Evolutionary conservation across 2,113 vertebrate genomes (phyloP).

Genomic region (Gallinago undulata): DNA sequence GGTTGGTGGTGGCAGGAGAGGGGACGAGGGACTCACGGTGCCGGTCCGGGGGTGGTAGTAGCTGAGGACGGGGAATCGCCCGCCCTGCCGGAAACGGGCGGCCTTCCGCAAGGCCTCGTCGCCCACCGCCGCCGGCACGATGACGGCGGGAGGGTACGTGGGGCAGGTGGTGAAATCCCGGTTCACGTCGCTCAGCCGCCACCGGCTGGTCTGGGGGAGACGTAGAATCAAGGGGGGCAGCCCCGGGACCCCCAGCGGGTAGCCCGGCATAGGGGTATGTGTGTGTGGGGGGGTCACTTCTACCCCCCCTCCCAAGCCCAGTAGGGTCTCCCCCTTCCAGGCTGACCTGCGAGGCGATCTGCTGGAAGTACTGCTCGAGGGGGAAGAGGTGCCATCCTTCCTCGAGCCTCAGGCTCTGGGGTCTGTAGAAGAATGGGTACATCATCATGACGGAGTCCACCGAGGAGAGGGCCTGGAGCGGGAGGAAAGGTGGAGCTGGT

Average conservation of each 20-base stretch:
- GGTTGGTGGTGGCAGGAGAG: neutral
- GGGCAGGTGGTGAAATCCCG: constrained; percentile 76
- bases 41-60: constrained; percentile 79
- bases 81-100: constrained; percentile 82
- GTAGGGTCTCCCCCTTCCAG: neutral
- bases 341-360: constrained; percentile 75
- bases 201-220: constrained; percentile 68
- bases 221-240: neutral
- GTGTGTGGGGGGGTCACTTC: rapidly evolving
- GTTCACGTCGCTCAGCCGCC: constrained; percentile 83
- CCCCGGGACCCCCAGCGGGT: neutral
- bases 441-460: constrained; percentile 80
- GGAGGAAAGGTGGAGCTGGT: neutral
- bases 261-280: rapidly evolving
- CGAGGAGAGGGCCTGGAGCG: constrained; percentile 80
- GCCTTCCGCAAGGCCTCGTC: constrained; percentile 68
- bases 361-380: constrained; percentile 69
- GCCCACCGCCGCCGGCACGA: constrained; percentile 71
- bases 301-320: neutral
- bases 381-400: constrained; percentile 76
- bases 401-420: constrained; percentile 67
- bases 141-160: constrained; percentile 74
- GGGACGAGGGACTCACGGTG: constrained; percentile 65
- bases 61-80: constrained; percentile 83
- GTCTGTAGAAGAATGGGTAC: constrained; percentile 90